Base-by-base conservation (phyloP, 1,140 invertebrate genomes). In the Zaprionus africanus region DNA sequence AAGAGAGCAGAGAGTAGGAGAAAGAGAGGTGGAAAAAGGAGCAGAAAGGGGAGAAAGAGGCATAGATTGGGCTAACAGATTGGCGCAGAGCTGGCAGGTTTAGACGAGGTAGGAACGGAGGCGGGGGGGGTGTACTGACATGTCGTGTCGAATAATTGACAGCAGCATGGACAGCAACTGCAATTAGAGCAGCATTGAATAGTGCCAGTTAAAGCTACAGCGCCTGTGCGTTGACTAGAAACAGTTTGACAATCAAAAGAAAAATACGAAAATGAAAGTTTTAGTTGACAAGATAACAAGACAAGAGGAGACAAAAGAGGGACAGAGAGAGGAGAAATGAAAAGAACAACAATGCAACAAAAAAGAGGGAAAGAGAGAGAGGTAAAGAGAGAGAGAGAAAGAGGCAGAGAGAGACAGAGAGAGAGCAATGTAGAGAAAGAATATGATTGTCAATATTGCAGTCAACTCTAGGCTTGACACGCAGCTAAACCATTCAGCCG, bases 161-260 rank as follows among this genome's bases (percentile, higher is more conserved):
- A 74, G 73, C 58, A 75, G 57, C 57, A 67, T 73, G 63, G 57
- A 81, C 78, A 87, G 76, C 73, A 81, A 81, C 41, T 84, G 74
- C 81, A 88, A 88, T 88, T 90, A 88, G 78, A 84, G 49, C 56
- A 34, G 43, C 36, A 71, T 59, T 62, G 59, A 64, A 41, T 24
- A 51, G 46, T n/a, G 15, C 13, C 26, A 31, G 58, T 46, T 34
- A 1, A 12, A 31, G 26, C 3, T 19, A 74, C 72, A 74, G 58
- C 66, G 9, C 11, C 19, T 41, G 31, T 5, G 59, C 69, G 4
- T 3, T 17, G 22, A 24, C 36, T 69, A 57, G 43, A 31, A 38
- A 28, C 58, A 15, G 26, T 22, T 31, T 11, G 13, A 24, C 31
- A 67, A 41, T 13, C 26, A 59, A 36, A 59, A 19, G 34, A 9